Percentiles rank a stretch among this genome's conserved stretches.
Conservation (phyloP, 2,888 invertebrate genomes). For the Ophioninae sp. region DNA sequence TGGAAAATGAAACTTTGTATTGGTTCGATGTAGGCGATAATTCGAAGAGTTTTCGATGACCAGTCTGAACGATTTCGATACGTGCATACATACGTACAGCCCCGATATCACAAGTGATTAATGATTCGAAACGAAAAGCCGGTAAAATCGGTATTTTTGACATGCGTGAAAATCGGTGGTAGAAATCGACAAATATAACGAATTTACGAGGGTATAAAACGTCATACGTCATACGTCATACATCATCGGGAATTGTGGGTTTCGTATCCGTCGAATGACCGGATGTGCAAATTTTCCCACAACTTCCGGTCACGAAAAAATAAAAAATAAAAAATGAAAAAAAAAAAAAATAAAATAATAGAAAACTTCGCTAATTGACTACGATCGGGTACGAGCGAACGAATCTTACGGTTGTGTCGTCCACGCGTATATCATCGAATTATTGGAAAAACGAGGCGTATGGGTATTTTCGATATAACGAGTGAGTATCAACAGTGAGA, state of each 20-base stretch:
- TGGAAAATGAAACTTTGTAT: too few relatives aligned
- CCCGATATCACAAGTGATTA: too few relatives aligned
- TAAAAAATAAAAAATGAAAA: too few relatives aligned
- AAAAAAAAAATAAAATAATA: slow-evolving; percentile 75
- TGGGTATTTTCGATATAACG: slow-evolving; percentile 7
- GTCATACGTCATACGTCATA: neutral
- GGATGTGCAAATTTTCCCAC: neutral
- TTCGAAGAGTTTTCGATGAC: too few relatives aligned
- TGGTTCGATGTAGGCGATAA: too few relatives aligned
- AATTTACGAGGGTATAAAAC: slow-evolving; percentile 33
- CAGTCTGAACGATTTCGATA: too few relatives aligned
- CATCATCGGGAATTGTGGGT: neutral
- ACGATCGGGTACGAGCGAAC: slow-evolving; percentile 63
- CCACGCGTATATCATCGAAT: slow-evolving; percentile 49
- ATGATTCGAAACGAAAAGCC: too few relatives aligned
- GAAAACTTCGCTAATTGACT: slow-evolving; percentile 79
- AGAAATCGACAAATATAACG: slow-evolving; percentile 25
- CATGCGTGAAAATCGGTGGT: too few relatives aligned
- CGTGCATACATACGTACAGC: too few relatives aligned
- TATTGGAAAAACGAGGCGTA: slow-evolving; percentile 35
- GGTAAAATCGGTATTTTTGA: too few relatives aligned
- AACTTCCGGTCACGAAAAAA: neutral
- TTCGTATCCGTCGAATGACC: slow-evolving; percentile 11
- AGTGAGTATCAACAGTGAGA: slow-evolving; percentile 1
- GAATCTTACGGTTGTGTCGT: neutral